Evolutionary conservation across 1,140 invertebrate genomes (phyloP).

Genomic region (Zaprionus inermis): DNA sequence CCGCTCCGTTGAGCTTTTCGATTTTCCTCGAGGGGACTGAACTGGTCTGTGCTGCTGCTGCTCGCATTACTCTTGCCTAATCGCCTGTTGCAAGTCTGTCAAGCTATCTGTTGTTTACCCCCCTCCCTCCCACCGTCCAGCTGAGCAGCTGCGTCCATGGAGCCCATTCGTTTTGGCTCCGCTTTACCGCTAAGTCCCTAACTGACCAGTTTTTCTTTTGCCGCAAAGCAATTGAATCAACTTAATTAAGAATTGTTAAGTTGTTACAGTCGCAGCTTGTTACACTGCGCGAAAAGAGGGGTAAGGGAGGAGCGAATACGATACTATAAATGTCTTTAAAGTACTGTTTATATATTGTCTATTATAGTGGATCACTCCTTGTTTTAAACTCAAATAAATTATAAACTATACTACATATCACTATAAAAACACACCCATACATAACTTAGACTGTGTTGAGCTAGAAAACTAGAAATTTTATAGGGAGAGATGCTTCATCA

Average conservation of each 20-base stretch:
- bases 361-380: no score
- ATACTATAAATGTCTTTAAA: no score
- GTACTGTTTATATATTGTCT: no score
- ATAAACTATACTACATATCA: background rate
- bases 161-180: conserved; percentile 43
- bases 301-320: no score
- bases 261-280: conserved; percentile 5
- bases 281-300: background rate
- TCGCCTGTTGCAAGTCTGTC: conserved; percentile 34
- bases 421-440: background rate
- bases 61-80: conserved; percentile 49
- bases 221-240: conserved; percentile 56
- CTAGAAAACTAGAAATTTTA: background rate
- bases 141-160: conserved; percentile 13
- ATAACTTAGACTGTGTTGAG: background rate
- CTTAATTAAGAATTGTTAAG: conserved; percentile 58
- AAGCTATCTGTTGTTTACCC: conserved; percentile 1
- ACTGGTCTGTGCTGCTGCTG: conserved; percentile 42
- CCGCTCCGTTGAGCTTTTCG: conserved; percentile 35
- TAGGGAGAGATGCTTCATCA: no score
- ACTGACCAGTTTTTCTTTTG: conserved; percentile 40
- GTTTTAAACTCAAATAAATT: background rate
- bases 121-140: no score
- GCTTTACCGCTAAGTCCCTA: conserved; percentile 44
- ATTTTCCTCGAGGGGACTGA: conserved; percentile 41